Conservation (phyloP, 1,140 invertebrate species). For the Lasioglossum albipes region DNA sequence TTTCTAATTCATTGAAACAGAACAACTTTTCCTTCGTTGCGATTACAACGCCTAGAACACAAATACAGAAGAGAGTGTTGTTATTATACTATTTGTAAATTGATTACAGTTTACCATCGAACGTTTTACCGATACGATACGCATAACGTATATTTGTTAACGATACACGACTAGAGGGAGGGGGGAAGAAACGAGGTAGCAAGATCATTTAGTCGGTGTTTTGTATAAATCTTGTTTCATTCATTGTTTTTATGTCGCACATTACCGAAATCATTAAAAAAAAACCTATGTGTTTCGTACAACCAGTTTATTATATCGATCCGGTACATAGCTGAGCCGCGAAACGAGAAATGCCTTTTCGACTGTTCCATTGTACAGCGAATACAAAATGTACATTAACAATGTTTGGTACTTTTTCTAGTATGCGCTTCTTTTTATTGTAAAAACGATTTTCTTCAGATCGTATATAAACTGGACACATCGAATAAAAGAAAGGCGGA, state of each 20-base stretch:
- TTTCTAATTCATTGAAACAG: too few species aligned
- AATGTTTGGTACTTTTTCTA: background rate
- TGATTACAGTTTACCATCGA: too few species aligned
- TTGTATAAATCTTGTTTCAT: background rate
- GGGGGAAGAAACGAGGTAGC: background rate
- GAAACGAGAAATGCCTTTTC: background rate
- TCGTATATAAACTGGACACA: background rate
- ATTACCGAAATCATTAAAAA: conserved; percentile 2
- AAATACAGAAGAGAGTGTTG: too few species aligned
- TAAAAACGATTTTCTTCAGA: background rate
- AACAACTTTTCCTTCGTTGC: too few species aligned
- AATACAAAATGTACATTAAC: conserved; percentile 24
- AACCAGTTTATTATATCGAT: conserved; percentile 29
- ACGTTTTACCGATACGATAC: too few species aligned
- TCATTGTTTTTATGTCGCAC: background rate
- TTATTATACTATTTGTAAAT: too few species aligned
- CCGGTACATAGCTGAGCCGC: conserved; percentile 8
- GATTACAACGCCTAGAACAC: too few species aligned
- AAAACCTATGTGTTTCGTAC: background rate
- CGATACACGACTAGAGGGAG: background rate
- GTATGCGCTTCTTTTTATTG: background rate
- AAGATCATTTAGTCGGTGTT: background rate
- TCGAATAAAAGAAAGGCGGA: background rate
- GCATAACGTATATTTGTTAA: background rate
- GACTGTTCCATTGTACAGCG: background rate